Evolutionary conservation across 53 echinoderm and acorn worm species (phyloP).

Genomic region (Actinopyga echinites): DNA sequence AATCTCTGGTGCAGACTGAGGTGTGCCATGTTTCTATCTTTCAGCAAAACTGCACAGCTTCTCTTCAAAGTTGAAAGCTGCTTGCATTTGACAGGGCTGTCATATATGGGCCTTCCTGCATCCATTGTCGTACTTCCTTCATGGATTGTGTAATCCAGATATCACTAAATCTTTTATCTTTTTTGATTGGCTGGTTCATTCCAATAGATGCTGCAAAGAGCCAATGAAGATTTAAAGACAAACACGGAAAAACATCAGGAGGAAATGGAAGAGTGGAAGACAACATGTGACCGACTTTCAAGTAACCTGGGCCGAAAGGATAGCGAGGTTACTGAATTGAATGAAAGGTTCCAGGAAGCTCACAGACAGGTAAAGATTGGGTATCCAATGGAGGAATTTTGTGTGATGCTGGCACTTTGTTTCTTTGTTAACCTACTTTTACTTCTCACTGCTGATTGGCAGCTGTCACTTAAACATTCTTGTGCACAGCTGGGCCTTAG

Average conservation of each 20-base stretch:
- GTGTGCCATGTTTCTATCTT: neutral
- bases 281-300: slow-evolving; percentile 76
- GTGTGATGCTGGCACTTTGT: too few species aligned
- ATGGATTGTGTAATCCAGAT: too few species aligned
- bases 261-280: slow-evolving; percentile 90
- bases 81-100: too few species aligned
- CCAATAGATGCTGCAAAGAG: slow-evolving; percentile 85
- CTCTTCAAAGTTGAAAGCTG: too few species aligned
- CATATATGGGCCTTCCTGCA: too few species aligned
- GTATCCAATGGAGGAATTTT: too few species aligned
- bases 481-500: too few species aligned
- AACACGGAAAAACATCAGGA: slow-evolving; percentile 76
- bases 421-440: neutral
- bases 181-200: neutral
- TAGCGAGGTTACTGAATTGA: slow-evolving; percentile 67
- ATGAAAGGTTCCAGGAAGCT: slow-evolving; percentile 74
- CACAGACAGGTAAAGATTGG: slow-evolving; percentile 69
- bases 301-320: slow-evolving; percentile 74
- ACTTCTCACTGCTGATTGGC: neutral
- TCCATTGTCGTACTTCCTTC: too few species aligned
- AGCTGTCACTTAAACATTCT: too few species aligned
- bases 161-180: neutral
- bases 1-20: too few species aligned
- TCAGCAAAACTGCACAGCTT: too few species aligned
- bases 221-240: slow-evolving; percentile 88